phyloP scores from a whole-genome alignment of 1,140 invertebrate species.

The Drosophila navojoa region DNA sequence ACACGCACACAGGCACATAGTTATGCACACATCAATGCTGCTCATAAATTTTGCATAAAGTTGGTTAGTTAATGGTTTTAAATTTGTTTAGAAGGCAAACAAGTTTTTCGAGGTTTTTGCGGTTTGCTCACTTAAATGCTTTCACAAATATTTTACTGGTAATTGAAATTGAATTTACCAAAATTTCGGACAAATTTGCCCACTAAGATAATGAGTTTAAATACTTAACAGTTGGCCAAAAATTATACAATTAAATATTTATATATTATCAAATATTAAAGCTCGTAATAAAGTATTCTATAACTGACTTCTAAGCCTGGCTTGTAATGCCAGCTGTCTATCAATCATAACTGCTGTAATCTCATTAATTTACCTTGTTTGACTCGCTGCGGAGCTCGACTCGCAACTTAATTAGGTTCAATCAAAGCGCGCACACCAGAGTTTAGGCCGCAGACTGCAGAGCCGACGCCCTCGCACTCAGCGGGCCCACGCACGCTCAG shows the following conservation, averaged over 20 bases:
- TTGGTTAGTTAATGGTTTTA: slow-evolving; percentile 53
- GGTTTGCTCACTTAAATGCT: slow-evolving; percentile 36
- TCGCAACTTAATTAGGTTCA: slow-evolving; percentile 60
- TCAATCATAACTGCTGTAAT: neutral
- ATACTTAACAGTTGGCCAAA: no score
- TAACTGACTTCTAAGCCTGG: no score
- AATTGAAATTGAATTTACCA: slow-evolving; percentile 34
- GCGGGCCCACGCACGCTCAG: slow-evolving; percentile 26
- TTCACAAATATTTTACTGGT: slow-evolving; percentile 26
- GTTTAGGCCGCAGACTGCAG: slow-evolving; percentile 53
- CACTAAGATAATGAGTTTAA: no score
- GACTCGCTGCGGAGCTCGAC: neutral
- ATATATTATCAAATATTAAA: no score
- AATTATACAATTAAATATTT: no score
- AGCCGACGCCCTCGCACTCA: slow-evolving; percentile 1
- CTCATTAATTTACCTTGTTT: slow-evolving; percentile 4
- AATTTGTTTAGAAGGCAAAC: slow-evolving; percentile 34
- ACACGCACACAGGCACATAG: neutral
- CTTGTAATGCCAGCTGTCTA: neutral
- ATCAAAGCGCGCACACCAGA: slow-evolving; percentile 45
- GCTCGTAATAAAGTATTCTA: no score
- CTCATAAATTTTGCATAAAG: slow-evolving; percentile 51
- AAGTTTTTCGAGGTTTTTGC: slow-evolving; percentile 34
- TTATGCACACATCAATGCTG: slow-evolving; percentile 35
- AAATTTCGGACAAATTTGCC: slow-evolving; percentile 1